Percentiles rank a stretch among this genome's conserved stretches.
phyloP scores from a whole-genome alignment of 2,888 invertebrate genomes.

The Troides aeacus region DNA sequence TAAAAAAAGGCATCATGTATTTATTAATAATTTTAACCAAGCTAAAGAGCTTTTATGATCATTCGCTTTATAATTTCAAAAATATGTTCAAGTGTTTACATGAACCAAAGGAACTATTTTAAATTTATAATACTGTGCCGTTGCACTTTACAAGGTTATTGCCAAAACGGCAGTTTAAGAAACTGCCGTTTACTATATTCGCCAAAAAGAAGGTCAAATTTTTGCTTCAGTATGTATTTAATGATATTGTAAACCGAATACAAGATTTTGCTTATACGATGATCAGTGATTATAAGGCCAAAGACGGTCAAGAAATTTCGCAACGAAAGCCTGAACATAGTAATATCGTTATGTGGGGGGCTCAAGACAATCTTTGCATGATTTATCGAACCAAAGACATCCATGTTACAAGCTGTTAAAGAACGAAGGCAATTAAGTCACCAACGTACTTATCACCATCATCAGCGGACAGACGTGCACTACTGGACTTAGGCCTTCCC shows the following conservation, averaged over 20 bases:
- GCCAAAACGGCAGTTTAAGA: constrained; percentile 3
- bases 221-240: not conserved
- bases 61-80: not conserved
- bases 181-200: constrained; percentile 3
- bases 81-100: constrained; percentile 1
- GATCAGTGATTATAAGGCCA: no score
- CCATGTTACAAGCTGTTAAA: no score
- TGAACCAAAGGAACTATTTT: constrained; percentile 12
- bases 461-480: no score
- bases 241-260: not conserved
- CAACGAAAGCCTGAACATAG: no score
- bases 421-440: no score
- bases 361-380: no score
- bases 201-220: not conserved
- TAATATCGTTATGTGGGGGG: no score
- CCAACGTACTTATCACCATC: no score
- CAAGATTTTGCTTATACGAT: not conserved
- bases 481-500: no score
- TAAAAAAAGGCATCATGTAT: not conserved
- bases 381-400: no score
- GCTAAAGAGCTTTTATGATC: constrained; percentile 21
- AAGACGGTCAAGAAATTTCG: no score
- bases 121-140: constrained; percentile 18
- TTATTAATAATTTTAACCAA: not conserved
- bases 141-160: constrained; percentile 23